A percentile compares a stretch with the other conserved stretches of the same genome.
phyloP scores from a whole-genome alignment of 1,140 invertebrate genomes.

The Meloidogyne chitwoodi region DNA sequence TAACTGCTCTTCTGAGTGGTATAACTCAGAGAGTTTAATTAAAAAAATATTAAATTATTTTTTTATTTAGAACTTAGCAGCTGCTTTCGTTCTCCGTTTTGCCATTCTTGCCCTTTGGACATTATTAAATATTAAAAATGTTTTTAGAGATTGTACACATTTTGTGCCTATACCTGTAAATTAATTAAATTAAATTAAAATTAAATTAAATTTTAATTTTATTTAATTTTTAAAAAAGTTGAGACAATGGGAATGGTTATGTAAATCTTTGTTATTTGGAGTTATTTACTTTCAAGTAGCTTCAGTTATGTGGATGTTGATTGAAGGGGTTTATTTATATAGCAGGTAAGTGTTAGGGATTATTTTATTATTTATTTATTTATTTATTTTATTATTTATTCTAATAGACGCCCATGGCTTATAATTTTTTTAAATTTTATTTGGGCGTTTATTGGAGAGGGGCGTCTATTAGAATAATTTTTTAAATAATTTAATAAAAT shows the following conservation, averaged over 20 bases:
- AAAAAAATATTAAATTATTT: not conserved
- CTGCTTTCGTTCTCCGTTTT: slow-evolving; percentile 62
- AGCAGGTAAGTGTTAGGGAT: not conserved
- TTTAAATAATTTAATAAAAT: slow-evolving; percentile 34
- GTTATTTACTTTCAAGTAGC: slow-evolving; percentile 60
- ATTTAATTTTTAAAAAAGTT: not conserved
- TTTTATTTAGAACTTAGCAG: slow-evolving; percentile 59
- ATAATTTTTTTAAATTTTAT: too few relatives aligned
- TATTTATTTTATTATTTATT: too few relatives aligned
- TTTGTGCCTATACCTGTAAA: slow-evolving; percentile 43
- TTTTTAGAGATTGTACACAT: slow-evolving; percentile 53
- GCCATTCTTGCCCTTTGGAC: slow-evolving; percentile 57
- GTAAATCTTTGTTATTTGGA: slow-evolving; percentile 55
- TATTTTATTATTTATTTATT: not conserved
- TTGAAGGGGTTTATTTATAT: slow-evolving; percentile 48
- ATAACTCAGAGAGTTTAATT: not conserved
- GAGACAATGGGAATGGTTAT: slow-evolving; percentile 53
- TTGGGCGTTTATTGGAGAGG: not conserved
- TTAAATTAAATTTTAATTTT: not conserved
- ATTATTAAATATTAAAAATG: slow-evolving; percentile 44
- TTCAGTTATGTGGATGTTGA: slow-evolving; percentile 59
- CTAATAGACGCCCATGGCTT: too few relatives aligned
- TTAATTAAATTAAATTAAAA: slow-evolving; percentile 28
- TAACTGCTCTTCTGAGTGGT: not conserved
- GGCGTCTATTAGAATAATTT: not conserved